phyloP scores from a whole-genome alignment of 2,797 vertebrate species.

The Neopelma chrysocephalum region DNA sequence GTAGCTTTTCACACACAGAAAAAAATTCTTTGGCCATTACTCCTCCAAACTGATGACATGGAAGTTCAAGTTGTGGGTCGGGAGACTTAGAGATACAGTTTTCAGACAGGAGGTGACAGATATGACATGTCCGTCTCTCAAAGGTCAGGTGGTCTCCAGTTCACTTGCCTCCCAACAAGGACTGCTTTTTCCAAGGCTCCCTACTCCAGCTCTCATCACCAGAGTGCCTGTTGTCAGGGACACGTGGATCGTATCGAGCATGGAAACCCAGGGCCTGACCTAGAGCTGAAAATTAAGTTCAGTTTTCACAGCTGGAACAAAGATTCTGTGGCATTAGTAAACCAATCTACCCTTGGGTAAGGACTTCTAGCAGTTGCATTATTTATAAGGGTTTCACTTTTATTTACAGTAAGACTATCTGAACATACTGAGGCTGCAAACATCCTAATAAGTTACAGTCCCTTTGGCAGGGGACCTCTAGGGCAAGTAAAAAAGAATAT shows the following conservation, averaged over 20 bases:
- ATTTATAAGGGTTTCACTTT: conserved; percentile 17
- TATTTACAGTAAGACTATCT: conserved; percentile 3
- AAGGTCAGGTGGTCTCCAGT: not conserved
- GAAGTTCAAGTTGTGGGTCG: not conserved
- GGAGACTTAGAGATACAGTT: not conserved
- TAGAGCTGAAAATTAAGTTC: not conserved
- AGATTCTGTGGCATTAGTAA: not conserved
- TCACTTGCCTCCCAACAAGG: not conserved
- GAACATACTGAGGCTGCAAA: not conserved
- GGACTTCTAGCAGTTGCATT: not conserved
- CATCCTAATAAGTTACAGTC: not conserved
- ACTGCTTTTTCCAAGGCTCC: not conserved
- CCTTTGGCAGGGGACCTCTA: not conserved
- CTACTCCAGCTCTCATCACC: not conserved
- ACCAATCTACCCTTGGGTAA: not conserved
- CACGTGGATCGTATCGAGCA: fast-evolving
- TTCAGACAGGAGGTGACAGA: not conserved
- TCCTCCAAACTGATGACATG: not conserved
- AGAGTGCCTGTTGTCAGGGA: not conserved
- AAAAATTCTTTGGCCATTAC: not conserved
- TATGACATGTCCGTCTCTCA: fast-evolving
- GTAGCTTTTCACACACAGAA: not conserved
- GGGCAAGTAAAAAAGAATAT: not conserved
- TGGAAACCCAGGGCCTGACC: not conserved
- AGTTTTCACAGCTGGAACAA: not conserved